Conservation (phyloP, 2,888 invertebrate genomes). For the Campoplex capitator region DNA sequence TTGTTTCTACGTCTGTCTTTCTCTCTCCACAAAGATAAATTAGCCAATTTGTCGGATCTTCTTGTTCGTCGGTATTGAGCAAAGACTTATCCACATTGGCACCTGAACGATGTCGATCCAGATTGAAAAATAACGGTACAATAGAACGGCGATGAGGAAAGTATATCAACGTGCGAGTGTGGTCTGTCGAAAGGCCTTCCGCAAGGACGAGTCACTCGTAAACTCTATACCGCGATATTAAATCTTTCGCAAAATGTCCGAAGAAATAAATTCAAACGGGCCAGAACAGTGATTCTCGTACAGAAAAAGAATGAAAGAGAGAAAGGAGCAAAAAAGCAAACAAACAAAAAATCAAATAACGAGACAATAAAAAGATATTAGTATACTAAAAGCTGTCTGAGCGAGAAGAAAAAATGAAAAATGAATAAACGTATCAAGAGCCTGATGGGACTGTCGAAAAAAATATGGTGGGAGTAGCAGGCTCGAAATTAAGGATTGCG, state of each 20-base stretch:
- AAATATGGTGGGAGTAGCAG: conserved; percentile 8
- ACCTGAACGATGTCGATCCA: conserved; percentile 39
- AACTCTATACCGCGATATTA: conserved; percentile 7
- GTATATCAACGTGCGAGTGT: background rate
- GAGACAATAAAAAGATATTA: conserved; percentile 22
- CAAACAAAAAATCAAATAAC: conserved; percentile 21
- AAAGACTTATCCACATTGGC: conserved; percentile 41
- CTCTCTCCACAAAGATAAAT: conserved; percentile 8
- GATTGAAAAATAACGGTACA: conserved; percentile 56
- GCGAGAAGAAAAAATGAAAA: conserved; percentile 18
- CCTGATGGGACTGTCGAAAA: conserved; percentile 27
- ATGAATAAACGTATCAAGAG: conserved; percentile 38
- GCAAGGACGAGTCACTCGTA: conserved; percentile 35
- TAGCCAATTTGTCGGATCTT: conserved; percentile 52
- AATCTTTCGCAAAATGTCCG: conserved; percentile 12
- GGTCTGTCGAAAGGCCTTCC: conserved; percentile 31
- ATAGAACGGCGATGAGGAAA: background rate
- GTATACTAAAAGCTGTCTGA: conserved; percentile 29
- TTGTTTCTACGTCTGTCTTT: background rate
- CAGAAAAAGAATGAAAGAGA: background rate
- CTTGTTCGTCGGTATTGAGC: conserved; percentile 48
- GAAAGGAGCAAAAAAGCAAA: conserved; percentile 8
- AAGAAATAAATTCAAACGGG: conserved; percentile 1
- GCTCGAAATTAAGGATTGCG: conserved; percentile 44
- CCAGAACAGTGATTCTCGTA: background rate